Percentiles rank a stretch among this genome's conserved stretches.
Conservation (phyloP, 35 echinoderm and acorn worm species). For the Ptychodera flava region DNA sequence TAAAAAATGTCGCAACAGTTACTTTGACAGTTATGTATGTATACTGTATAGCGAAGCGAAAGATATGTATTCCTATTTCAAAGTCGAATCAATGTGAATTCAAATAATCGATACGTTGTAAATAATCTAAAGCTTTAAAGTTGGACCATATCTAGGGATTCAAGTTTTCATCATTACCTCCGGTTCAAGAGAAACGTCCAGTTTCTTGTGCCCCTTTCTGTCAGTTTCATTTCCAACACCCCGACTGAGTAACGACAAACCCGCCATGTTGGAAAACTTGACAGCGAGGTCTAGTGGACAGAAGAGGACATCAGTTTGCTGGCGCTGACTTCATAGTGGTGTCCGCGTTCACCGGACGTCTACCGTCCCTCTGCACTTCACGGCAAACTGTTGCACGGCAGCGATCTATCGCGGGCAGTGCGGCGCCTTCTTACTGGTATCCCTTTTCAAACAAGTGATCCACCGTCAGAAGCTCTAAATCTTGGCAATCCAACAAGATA, state of each 20-base stretch:
- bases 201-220: conserved; percentile 50
- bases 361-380: not conserved
- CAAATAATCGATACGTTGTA: too few species aligned
- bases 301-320: not conserved
- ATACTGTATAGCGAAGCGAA: too few species aligned
- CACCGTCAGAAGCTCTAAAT: not conserved
- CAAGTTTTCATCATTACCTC: conserved; percentile 63
- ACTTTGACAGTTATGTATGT: too few species aligned
- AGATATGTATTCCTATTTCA: too few species aligned
- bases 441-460: not conserved
- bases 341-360: too few species aligned
- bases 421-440: not conserved
- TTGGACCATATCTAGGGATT: too few species aligned
- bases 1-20: too few species aligned
- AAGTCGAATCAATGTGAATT: too few species aligned
- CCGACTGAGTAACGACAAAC: conserved; percentile 50
- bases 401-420: not conserved
- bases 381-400: not conserved
- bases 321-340: not conserved
- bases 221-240: conserved; percentile 63
- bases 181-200: conserved; percentile 76
- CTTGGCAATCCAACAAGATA: not conserved
- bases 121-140: too few species aligned
- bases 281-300: not conserved
- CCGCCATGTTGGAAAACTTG: conserved; percentile 5